Base-by-base conservation (phyloP, 2,888 invertebrate species). In the Lasioglossum vierecki region DNA sequence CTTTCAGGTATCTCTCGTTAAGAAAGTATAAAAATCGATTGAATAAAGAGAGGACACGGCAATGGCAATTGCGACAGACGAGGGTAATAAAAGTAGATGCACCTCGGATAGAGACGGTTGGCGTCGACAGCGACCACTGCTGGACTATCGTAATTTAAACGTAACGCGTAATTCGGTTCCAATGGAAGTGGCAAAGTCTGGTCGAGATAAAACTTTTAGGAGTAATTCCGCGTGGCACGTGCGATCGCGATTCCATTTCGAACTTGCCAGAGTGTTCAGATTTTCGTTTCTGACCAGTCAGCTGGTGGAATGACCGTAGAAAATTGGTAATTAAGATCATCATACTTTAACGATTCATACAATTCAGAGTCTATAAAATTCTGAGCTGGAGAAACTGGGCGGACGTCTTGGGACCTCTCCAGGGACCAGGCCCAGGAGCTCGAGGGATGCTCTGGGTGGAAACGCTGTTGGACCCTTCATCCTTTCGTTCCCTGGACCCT, bases 111-210 rank as follows among this genome's bases (percentile, higher is more conserved):
- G 66, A 70, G 74, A 82, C 75, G 57, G 44, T 60, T 57, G 76
- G 39, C 78, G 83, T 70, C 78, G 26, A 41, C 46, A 18, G 49
- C 18, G 6, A 49, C 41, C 41, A 71, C n/a, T 79, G 76, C 63
- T 13, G 15, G 63, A 41, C 70, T 57, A 85, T 90, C 84, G 90
- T 87, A 89, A 91, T 91, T 91, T 90, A 86, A 90, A 91, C 90
- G 89, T 82, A 87, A 87, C 79, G 82, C 76, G 88, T 86, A 91
- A 91, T 91, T 89, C 87, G 75, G 70, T 72, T 76, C 83, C 87
- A 90, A 91, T 87, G 86, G 84, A 77, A 73, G 46, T 76, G 71
- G 81, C 81, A 2, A 18, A 84, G 76, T 72, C 80, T 78, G 78
- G n/a, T 73, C 63, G 76, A 46, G 84, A 77, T 89, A 88, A 90